A percentile compares a stretch with the other conserved stretches of the same genome.
These are phyloP conservation scores for Gallinago solitaria DNA, from an alignment of 2,797 vertebrate genomes.

Conservation along the genomic window DNA sequence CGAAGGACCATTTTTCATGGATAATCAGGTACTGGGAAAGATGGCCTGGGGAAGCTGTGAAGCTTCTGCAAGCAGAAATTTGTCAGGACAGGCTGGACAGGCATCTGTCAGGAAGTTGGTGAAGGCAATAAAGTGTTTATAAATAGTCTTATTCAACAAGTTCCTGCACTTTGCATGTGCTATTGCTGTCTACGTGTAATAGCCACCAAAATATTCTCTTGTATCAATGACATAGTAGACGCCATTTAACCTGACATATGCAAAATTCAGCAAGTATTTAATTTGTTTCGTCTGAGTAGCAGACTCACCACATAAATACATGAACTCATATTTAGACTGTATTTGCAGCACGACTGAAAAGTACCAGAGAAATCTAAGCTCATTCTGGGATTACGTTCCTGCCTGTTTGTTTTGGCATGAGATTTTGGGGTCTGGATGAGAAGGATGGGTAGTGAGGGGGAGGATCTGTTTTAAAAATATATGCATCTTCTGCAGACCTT, in stretches of 20 bases:
- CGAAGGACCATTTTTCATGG: not conserved
- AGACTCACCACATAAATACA: not conserved
- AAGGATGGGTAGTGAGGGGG: not conserved
- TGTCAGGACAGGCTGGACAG: not conserved
- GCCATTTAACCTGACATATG: not conserved
- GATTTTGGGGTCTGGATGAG: conserved; percentile 38
- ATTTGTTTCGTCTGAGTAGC: not conserved
- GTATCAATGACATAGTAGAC: not conserved
- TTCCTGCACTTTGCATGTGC: not conserved
- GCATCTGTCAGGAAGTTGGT: not conserved
- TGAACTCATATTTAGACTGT: not conserved
- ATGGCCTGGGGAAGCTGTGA: not conserved
- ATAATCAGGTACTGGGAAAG: not conserved
- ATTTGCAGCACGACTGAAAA: not conserved
- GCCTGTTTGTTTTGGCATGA: conserved; percentile 36
- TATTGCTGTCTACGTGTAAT: not conserved
- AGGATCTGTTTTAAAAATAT: conserved; percentile 32
- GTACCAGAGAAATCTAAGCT: not conserved
- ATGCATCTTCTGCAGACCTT: conserved; percentile 26
- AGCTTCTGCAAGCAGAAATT: not conserved
- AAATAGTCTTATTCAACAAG: not conserved
- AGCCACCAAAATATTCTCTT: conserved; percentile 9
- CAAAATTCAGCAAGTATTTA: conserved; percentile 40
- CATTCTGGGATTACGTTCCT: not conserved
- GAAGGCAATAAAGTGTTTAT: not conserved